Evolutionary conservation across 2,797 vertebrate genomes (phyloP), one percentile per base, ranked within the genome.

Genomic region (Bothrops alternatus): DNA sequence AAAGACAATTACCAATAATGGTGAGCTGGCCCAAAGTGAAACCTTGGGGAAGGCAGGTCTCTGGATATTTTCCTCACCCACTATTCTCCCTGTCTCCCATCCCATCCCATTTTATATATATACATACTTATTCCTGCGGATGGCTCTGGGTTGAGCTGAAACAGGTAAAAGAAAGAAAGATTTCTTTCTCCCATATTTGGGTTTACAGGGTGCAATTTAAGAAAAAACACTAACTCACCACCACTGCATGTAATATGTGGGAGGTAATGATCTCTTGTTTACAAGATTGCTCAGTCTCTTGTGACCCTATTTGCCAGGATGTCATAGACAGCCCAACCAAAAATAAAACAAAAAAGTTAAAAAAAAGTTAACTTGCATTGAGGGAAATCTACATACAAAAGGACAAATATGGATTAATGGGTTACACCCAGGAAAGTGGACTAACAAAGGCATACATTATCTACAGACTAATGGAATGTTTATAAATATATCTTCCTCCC

Each of bases 221-320:
- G n/a, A n/a, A n/a, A n/a, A n/a, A n/a, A n/a, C n/a, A n/a, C n/a
- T n/a, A 86, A 65, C 20, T 89, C 65, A 94, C 85, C 85, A 56
- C n/a, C 0, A 0, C 13, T 55, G 82, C 87, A 61, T 28, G 89
- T 13, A 50, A 53, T 82, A 2, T 3, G 2, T 11, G 42, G 26
- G 93, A 92, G 25, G 28, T 6, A 92, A 86, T 90, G 0, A 20
- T 50, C 16, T 93, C 56, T 87, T 91, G 87, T 73, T 73, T 92
- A 42, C 90, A 47, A 87, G 78, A 65, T 73, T 58, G 60, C 93
- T 87, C 18, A 47, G 88, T 86, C 93, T 94, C 42, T 91, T 53
- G 90, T 94, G 86, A 82, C 32, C 89, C 0, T 28, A 73, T 78
- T 91, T 65, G 93, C 0, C 0, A n/a, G 10, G 65, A 18, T 69